phyloP scores from a whole-genome alignment of 92 coral and sea anemone genomes.

The Anthopleura xanthogrammica region DNA sequence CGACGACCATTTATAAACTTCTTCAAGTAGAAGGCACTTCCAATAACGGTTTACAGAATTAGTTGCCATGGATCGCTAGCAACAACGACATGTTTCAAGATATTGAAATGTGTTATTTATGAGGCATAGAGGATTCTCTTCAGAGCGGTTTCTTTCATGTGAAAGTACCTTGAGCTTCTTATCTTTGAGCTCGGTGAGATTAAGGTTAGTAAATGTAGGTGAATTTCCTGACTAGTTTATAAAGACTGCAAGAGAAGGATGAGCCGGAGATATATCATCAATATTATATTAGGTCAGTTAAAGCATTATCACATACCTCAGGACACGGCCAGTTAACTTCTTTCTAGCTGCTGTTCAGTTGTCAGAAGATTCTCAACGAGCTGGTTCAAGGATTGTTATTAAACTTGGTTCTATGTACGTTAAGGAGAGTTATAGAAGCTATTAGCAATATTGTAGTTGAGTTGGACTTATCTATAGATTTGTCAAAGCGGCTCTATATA shows the following conservation, averaged over 20 bases:
- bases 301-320: too few species aligned
- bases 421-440: too few species aligned
- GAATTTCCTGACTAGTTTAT: background rate
- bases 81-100: background rate
- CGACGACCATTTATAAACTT: background rate
- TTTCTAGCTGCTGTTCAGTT: too few species aligned
- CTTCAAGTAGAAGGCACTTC: background rate
- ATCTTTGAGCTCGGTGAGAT: background rate
- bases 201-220: background rate
- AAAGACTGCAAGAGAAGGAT: background rate
- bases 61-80: background rate
- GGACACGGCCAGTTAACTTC: too few species aligned
- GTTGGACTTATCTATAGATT: too few species aligned
- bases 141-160: background rate
- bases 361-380: too few species aligned
- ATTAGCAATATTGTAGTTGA: too few species aligned
- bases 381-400: too few species aligned
- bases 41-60: background rate
- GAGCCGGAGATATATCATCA: background rate
- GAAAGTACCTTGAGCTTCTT: background rate
- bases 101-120: background rate
- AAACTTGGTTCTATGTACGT: too few species aligned
- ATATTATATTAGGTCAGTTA: too few species aligned
- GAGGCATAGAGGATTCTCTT: background rate
- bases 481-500: too few species aligned